These are phyloP conservation scores for Zaprionus camerounensis DNA, from an alignment of 1,140 invertebrate species.

Conservation along the genomic window DNA sequence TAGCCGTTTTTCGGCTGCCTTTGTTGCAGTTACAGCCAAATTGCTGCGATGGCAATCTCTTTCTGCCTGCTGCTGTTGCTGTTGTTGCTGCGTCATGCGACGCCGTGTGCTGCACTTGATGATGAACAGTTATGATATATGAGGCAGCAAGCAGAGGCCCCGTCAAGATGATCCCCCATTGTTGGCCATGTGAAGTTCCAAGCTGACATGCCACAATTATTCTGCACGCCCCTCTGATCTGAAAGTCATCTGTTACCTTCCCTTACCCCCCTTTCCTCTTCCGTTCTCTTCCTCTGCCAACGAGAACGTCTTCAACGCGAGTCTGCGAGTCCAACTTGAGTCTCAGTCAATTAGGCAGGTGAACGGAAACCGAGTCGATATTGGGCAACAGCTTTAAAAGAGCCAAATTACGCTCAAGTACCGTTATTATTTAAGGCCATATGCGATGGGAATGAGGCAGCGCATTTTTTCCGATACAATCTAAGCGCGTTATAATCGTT, in stretches of 20 bases:
- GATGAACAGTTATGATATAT: slow-evolving; percentile 77
- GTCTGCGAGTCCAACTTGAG: not conserved
- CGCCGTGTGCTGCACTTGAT: slow-evolving; percentile 38
- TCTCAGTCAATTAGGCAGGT: slow-evolving; percentile 12
- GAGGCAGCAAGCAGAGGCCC: not conserved
- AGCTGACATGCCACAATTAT: slow-evolving; percentile 57
- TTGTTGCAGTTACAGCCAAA: slow-evolving; percentile 21
- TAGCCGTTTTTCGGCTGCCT: slow-evolving; percentile 16
- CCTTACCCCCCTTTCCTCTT: not conserved
- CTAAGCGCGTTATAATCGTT: slow-evolving; percentile 7
- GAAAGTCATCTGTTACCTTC: slow-evolving; percentile 52
- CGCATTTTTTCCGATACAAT: not conserved
- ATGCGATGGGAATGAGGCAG: not conserved
- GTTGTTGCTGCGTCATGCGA: slow-evolving; percentile 17
- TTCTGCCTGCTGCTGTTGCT: not conserved
- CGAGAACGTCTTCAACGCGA: not conserved
- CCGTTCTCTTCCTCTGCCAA: not conserved
- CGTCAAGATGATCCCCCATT: slow-evolving; percentile 46
- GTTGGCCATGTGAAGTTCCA: slow-evolving; percentile 65
- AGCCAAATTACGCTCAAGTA: slow-evolving; percentile 10
- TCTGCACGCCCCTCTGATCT: slow-evolving; percentile 23
- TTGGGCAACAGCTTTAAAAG: not conserved
- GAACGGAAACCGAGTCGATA: slow-evolving; percentile 10
- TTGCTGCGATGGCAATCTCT: slow-evolving; percentile 38
- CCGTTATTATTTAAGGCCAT: slow-evolving; percentile 2